These are phyloP conservation scores for Pandemis cinnamomeana DNA, from an alignment of 2,888 invertebrate species.

Conservation along the genomic window DNA sequence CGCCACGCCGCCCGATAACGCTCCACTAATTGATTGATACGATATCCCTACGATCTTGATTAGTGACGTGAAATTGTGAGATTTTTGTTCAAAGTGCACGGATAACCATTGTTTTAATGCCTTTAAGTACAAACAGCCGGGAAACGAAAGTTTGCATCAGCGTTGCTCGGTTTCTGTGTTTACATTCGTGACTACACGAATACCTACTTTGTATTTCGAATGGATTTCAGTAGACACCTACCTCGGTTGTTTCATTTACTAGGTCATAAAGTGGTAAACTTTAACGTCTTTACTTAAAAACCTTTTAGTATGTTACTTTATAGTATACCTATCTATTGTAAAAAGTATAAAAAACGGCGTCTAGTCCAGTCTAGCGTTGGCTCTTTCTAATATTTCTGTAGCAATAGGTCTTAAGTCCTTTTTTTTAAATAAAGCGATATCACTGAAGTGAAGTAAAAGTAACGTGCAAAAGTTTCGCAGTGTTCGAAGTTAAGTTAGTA, in stretches of 20 bases:
- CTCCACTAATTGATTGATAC: slow-evolving; percentile 39
- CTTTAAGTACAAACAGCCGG: slow-evolving; percentile 9
- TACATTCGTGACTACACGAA: slow-evolving; percentile 38
- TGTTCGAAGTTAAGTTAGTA: not conserved
- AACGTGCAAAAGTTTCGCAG: not conserved
- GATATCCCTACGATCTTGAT: slow-evolving; percentile 32
- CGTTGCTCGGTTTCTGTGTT: slow-evolving; percentile 40
- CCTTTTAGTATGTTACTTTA: not conserved
- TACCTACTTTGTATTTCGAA: slow-evolving; percentile 10
- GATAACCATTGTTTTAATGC: not conserved
- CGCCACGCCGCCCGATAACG: slow-evolving; percentile 50
- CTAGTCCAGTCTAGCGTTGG: not conserved
- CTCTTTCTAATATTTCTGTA: too few relatives aligned
- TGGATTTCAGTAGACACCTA: slow-evolving; percentile 18
- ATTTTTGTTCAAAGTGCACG: slow-evolving; percentile 24
- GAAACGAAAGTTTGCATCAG: slow-evolving; percentile 2
- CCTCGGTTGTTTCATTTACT: slow-evolving; percentile 6
- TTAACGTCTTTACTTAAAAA: too few relatives aligned
- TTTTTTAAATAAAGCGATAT: not conserved
- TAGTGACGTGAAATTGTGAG: slow-evolving; percentile 21
- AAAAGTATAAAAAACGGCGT: not conserved
- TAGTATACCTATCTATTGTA: not conserved
- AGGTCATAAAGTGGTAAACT: not conserved
- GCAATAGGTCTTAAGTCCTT: not conserved
- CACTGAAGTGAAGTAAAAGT: not conserved